phyloP scores from a whole-genome alignment of 2,113 vertebrate genomes.

The Dicerorhinus sumatrensis region DNA sequence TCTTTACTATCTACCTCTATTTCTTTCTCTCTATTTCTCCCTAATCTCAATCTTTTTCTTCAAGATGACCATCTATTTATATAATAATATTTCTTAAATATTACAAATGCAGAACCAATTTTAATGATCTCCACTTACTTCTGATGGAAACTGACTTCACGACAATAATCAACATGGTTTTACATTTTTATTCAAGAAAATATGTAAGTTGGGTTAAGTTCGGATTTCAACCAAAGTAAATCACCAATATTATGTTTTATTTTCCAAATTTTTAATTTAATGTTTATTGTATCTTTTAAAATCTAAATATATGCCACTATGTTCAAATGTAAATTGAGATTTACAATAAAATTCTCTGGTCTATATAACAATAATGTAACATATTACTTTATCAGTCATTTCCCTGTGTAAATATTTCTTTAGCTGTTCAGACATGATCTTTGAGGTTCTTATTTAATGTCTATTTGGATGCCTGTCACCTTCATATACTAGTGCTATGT shows the following conservation, averaged over 20 bases:
- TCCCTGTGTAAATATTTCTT: not conserved
- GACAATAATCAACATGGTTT: not conserved
- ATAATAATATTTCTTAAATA: not conserved
- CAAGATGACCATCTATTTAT: not conserved
- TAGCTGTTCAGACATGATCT: not conserved
- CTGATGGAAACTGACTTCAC: not conserved
- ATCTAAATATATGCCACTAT: not conserved
- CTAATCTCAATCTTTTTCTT: not conserved
- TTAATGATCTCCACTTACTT: not conserved
- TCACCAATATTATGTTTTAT: not conserved
- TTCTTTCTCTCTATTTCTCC: not conserved
- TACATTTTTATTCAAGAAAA: not conserved
- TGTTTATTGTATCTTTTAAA: not conserved
- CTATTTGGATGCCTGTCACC: not conserved
- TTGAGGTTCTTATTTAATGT: not conserved
- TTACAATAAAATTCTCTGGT: not conserved
- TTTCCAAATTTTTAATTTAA: not conserved
- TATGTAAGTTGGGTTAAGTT: not conserved
- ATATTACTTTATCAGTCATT: not conserved
- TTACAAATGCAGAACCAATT: not conserved
- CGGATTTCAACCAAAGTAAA: not conserved
- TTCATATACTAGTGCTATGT: not conserved
- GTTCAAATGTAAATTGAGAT: not conserved
- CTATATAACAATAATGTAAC: not conserved
- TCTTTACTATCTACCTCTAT: not conserved